phyloP scores from a whole-genome alignment of 2,113 vertebrate species.

The Leucoraja erinaceus region DNA sequence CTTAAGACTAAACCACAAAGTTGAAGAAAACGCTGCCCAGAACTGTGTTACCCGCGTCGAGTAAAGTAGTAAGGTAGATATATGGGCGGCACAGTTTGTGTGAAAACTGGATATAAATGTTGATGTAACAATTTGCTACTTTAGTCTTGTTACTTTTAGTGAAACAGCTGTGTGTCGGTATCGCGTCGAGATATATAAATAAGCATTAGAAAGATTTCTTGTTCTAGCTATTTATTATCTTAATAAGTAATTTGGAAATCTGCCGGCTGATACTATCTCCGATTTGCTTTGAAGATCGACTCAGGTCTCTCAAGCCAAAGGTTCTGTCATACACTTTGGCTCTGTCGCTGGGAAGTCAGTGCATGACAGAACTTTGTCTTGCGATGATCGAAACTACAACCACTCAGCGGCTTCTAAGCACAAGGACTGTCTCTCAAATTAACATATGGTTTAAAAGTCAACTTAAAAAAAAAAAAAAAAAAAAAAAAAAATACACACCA shows the following conservation, averaged over 20 bases:
- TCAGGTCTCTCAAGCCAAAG: slow-evolving; percentile 52
- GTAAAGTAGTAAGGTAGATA: not conserved
- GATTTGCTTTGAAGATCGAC: not conserved
- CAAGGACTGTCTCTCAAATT: not conserved
- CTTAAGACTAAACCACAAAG: not conserved
- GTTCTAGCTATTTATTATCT: not conserved
- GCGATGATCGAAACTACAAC: slow-evolving; percentile 42
- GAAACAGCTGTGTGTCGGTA: not conserved
- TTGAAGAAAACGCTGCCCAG: too few relatives aligned
- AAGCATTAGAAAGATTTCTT: not conserved
- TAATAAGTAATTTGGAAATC: not conserved
- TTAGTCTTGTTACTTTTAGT: not conserved
- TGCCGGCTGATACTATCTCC: not conserved
- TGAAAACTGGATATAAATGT: not conserved
- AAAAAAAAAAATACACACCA: too few relatives aligned
- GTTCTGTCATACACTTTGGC: slow-evolving; percentile 78
- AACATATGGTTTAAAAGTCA: too few relatives aligned
- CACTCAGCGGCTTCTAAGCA: not conserved
- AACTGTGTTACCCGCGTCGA: too few relatives aligned
- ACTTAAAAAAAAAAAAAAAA: too few relatives aligned
- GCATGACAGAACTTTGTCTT: slow-evolving; percentile 78
- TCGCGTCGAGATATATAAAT: not conserved
- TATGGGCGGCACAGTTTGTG: not conserved
- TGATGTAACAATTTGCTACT: not conserved
- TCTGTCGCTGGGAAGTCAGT: slow-evolving; percentile 69